Evolutionary conservation across 2,888 invertebrate species (phyloP).

Genomic region (Xestia c-nigrum): DNA sequence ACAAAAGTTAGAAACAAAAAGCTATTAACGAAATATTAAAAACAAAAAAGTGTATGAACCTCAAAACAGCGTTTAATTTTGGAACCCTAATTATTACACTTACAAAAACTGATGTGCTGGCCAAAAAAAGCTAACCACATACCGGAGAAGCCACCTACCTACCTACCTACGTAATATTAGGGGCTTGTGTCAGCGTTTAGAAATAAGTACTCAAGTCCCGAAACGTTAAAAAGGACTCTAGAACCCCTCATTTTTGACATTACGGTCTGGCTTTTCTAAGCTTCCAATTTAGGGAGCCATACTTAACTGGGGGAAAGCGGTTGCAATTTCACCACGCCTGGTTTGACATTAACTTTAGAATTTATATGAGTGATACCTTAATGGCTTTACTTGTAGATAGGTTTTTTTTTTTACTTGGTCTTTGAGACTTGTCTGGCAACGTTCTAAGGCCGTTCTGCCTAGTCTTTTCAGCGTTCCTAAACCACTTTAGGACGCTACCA

Average conservation of each 20-base stretch:
- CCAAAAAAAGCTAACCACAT: slow-evolving; percentile 42
- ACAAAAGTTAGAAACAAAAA: slow-evolving; percentile 15
- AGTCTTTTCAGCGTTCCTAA: background rate
- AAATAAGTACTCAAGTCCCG: slow-evolving; percentile 63
- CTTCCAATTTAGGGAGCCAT: slow-evolving; percentile 70
- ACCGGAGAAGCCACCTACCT: slow-evolving; percentile 27
- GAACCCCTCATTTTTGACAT: slow-evolving; percentile 68
- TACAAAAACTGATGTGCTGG: slow-evolving; percentile 31
- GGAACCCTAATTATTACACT: slow-evolving; percentile 50
- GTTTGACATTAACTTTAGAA: slow-evolving; percentile 49
- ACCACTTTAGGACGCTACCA: no score
- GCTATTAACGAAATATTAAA: slow-evolving; percentile 19
- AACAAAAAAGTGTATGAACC: slow-evolving; percentile 29
- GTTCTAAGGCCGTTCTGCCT: background rate
- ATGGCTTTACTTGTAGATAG: background rate
- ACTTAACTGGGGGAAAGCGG: slow-evolving; percentile 37
- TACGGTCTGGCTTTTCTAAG: slow-evolving; percentile 69
- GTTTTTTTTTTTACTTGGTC: background rate
- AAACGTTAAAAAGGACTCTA: slow-evolving; percentile 55
- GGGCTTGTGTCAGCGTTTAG: slow-evolving; percentile 61
- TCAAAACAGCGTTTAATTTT: slow-evolving; percentile 46
- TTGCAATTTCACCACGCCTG: slow-evolving; percentile 69
- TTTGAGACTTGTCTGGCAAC: background rate
- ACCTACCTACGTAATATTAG: slow-evolving; percentile 43
- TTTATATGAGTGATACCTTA: slow-evolving; percentile 21